phyloP scores from a whole-genome alignment of 2,888 invertebrate species.

The Achlya flavicornis region DNA sequence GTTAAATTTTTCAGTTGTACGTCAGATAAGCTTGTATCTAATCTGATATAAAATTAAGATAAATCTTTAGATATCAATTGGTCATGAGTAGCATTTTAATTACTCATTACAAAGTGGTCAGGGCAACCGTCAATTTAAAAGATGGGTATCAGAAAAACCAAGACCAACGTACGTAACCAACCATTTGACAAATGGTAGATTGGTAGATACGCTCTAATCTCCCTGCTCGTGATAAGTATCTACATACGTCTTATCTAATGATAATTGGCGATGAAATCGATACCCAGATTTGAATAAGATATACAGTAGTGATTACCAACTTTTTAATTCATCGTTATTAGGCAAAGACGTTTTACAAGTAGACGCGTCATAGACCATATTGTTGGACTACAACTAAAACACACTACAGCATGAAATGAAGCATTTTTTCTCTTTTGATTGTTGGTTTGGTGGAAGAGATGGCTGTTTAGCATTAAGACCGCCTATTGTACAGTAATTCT shows the following conservation, averaged over 20 bases:
- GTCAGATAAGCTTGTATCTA: not conserved
- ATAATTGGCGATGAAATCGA: conserved; percentile 10
- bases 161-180: not conserved
- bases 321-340: conserved; percentile 10
- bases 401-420: no score
- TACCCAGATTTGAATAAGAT: not conserved
- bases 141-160: not conserved
- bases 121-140: no score
- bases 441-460: no score
- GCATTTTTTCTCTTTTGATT: no score
- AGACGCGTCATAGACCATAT: no score
- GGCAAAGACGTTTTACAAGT: no score
- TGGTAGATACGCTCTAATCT: not conserved
- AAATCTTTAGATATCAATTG: not conserved
- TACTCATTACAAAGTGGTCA: not conserved
- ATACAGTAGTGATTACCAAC: conserved; percentile 2
- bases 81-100: not conserved
- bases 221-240: not conserved
- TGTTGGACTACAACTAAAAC: no score
- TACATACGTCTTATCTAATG: not conserved
- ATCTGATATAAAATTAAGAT: not conserved
- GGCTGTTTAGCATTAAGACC: no score
- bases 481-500: no score
- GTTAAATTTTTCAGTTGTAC: not conserved
- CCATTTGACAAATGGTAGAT: conserved; percentile 4